Base-by-base conservation (phyloP, 2,888 invertebrate genomes). In the Lordiphosa andalusiaca region DNA sequence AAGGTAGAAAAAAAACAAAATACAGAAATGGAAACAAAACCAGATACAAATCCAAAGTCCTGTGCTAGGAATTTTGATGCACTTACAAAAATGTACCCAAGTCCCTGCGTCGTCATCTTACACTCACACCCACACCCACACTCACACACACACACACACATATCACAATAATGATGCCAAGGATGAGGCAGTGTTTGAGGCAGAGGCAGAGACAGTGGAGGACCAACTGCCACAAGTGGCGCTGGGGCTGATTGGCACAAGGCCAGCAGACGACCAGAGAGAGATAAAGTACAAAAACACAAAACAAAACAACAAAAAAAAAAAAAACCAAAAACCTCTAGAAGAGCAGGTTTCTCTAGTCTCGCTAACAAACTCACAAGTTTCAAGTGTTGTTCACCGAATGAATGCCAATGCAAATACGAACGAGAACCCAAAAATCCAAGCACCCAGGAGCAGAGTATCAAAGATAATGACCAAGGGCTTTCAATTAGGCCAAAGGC, bases 51-150 rank as follows among this genome's bases (percentile, higher is more conserved):
- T 62, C 70, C 65, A 61, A 54, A 73, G 49, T 61, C 46, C 30
- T 70, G 62, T 71, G 64, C 75, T 54, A 67, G 63, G 80, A 77
- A 83, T 77, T 84, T 84, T 78, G 75, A 84, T 77, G 77, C 85
- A 84, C 83, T 74, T 66, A 66, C 74, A 64, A 63, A 56, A 69
- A 69, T 67, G 55, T 69, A 23, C 49, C 39, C 48, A 51, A 19
- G 61, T 38, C 41, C 19, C 39, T 37, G 41, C 54, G 42, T 55
- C 54, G 37, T 49, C 16, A 13, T 25, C 59, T 25, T 12, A 35
- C 47, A 47, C 47, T 33, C 16, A 37, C 52, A 48, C 30, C 25
- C n/a, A 47, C 16, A 37, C 52, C 44, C 30, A 33, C n/a, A 47
- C 47, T 33, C 16, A 40, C 52, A 48, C 9, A 38, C 39, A 53